Evolutionary conservation across 2,797 vertebrate species (phyloP).

Genomic region (Tapirus indicus): DNA sequence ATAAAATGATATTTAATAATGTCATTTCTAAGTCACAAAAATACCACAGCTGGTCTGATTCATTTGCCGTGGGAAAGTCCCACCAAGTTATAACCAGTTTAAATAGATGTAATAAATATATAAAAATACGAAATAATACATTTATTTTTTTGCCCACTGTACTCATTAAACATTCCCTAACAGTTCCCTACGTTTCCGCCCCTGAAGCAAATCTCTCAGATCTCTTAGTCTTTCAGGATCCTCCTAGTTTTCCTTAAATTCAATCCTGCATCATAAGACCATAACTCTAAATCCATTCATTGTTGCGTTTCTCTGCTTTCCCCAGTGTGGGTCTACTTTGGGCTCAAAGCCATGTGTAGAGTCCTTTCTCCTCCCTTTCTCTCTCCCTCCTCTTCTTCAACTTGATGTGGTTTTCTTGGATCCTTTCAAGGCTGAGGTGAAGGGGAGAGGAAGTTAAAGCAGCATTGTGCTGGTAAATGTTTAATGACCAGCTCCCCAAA

Average conservation of each 20-base stretch:
- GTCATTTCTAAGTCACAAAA: neutral
- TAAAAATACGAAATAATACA: neutral
- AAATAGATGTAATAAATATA: neutral
- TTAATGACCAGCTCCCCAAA: neutral
- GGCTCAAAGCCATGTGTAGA: accelerated
- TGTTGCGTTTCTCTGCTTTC: neutral
- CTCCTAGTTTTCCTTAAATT: neutral
- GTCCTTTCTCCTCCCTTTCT: neutral
- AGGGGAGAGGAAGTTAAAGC: neutral
- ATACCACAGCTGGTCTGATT: neutral
- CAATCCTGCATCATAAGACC: accelerated
- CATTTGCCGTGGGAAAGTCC: neutral
- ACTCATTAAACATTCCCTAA: neutral
- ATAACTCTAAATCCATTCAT: no score
- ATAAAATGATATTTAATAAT: neutral
- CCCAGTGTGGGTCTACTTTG: accelerated
- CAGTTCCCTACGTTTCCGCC: neutral
- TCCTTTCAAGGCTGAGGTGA: no score
- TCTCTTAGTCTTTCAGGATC: neutral
- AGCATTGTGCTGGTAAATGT: accelerated
- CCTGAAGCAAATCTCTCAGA: neutral
- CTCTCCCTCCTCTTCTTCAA: neutral
- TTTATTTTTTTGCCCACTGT: neutral
- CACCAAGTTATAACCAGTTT: neutral
- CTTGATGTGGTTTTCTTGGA: neutral